A percentile compares a stretch with the other conserved stretches of the same genome.
Evolutionary conservation across 2,797 vertebrate species (phyloP).

Genomic region (Eremophila alpestris): DNA sequence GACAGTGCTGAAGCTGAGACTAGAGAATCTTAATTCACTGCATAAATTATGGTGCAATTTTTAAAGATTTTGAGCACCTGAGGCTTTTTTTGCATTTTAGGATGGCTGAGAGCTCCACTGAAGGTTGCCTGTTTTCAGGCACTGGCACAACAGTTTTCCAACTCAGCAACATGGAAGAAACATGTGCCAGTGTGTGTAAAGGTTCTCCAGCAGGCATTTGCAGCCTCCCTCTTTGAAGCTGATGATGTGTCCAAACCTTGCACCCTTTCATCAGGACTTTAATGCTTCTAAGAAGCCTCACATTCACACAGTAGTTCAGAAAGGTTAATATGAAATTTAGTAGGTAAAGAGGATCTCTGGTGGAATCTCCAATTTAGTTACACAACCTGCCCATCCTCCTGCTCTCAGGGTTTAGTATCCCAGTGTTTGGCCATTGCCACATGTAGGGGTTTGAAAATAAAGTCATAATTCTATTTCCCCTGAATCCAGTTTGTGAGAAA

Average conservation of each 20-base stretch:
- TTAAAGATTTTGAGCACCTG: neutral
- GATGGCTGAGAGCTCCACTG: neutral
- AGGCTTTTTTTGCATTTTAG: neutral
- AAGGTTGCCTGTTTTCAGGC: neutral
- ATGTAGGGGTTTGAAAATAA: neutral
- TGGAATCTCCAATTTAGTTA: neutral
- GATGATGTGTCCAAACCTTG: neutral
- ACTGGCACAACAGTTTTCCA: neutral
- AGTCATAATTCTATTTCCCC: neutral
- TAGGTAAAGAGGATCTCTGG: neutral
- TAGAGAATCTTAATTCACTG: neutral
- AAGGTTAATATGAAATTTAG: conserved; percentile 7
- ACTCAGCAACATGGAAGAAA: neutral
- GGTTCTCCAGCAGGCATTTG: neutral
- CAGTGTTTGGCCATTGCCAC: neutral
- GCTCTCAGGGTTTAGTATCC: neutral
- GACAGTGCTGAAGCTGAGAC: neutral
- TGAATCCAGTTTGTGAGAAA: neutral
- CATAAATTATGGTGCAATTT: neutral
- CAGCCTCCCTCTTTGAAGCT: neutral
- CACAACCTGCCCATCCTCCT: neutral
- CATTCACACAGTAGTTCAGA: neutral
- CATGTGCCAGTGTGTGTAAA: neutral
- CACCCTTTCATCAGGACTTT: neutral
- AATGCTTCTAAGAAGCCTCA: neutral